Evolutionary conservation across 2,113 vertebrate genomes (phyloP), one percentile per base, ranked within the genome.

Genomic region (Bubo blakistoni): DNA sequence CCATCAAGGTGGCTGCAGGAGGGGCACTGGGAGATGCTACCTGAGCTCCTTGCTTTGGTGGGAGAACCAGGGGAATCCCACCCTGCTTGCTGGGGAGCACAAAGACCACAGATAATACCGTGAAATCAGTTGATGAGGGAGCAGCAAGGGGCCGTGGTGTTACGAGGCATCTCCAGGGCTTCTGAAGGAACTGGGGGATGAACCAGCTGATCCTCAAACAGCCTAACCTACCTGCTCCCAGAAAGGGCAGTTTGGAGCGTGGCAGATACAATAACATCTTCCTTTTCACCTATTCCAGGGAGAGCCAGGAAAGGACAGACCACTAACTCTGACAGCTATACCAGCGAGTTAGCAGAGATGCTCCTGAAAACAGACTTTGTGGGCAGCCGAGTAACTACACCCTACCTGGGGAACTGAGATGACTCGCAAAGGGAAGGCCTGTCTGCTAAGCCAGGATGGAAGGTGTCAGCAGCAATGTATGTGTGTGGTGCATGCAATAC

Each of bases 401-500:
- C 40, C 34, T 7, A 2, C 16, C 10, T 8, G 61, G 67, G 80
- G 58, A 67, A 6, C 5, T 0, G 17, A 8, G 65, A 20, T 5
- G 47, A 4, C 38, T 13, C 10, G 12, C 16, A 3, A 32, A 67
- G 27, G 49, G 58, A 30, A 26, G 21, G 13, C 24, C 40, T 7
- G 3, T 22, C 34, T 72, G 49, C 40, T 22, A 4, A 14, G 52
- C 59, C 66, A 27, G 51, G 67, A 11, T 9, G 44, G 67, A 34
- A 47, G 55, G 26, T 5, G 38, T 11, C 66, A 70, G 77, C 59
- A 54, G 70, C 36, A 15, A 2, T 7, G 4, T 2, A 17, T 0
- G 7, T 38, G 25, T 16, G 7, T 15, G 32, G 55, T 6, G 16
- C 6, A 7, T 4, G 3, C 13, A 9, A 0, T 0, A 11, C 42